phyloP scores from a whole-genome alignment of 2,113 vertebrate species.

The Deroptyus accipitrinus region DNA sequence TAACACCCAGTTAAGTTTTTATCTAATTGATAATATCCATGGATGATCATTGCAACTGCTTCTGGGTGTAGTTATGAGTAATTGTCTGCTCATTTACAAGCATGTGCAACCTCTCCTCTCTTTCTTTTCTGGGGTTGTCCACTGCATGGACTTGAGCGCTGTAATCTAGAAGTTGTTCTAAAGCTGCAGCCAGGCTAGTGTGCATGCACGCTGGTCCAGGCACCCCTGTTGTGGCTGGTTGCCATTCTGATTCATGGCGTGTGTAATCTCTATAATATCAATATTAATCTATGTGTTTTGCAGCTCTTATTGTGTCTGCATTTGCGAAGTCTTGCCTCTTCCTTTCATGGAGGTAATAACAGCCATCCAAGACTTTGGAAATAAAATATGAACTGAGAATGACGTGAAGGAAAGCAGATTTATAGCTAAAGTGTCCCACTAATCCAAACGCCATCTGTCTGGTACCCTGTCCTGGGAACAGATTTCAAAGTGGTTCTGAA shows the following conservation, averaged over 20 bases:
- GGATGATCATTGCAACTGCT: not conserved
- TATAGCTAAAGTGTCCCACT: not conserved
- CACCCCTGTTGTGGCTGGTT: not conserved
- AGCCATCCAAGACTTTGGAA: not conserved
- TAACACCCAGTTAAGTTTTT: not conserved
- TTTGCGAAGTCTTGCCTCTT: not conserved
- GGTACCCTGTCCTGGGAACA: not conserved
- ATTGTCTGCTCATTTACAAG: not conserved
- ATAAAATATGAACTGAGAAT: not conserved
- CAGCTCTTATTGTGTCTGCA: not conserved
- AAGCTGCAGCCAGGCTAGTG: not conserved
- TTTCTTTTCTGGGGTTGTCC: not conserved
- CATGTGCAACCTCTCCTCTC: not conserved
- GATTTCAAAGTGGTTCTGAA: constrained; percentile 47
- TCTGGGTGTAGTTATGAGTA: not conserved
- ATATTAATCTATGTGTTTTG: not conserved
- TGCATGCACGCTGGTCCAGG: not conserved
- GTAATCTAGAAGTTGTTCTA: not conserved
- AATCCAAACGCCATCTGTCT: not conserved
- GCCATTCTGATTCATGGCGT: not conserved
- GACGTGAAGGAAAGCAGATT: not conserved
- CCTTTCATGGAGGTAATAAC: not conserved
- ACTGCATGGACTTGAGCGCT: not conserved
- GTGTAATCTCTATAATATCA: fast-evolving
- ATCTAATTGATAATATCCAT: not conserved